Evolutionary conservation across 1,140 invertebrate species (phyloP).

Genomic region (Periplaneta americana): DNA sequence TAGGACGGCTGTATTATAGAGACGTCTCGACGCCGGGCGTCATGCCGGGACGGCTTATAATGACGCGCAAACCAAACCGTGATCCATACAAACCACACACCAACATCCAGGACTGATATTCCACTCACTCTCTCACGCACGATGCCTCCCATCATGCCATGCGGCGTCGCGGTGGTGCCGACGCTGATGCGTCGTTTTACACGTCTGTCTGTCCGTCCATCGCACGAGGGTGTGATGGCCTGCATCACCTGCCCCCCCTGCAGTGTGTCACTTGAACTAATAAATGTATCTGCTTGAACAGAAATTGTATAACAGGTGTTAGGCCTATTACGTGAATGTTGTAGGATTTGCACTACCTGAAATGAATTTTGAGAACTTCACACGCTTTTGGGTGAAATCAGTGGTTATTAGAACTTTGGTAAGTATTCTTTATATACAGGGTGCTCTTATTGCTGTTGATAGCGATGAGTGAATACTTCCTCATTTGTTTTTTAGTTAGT

Average conservation of each 20-base stretch:
- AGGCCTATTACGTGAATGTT: too few relatives aligned
- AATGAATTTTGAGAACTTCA: too few relatives aligned
- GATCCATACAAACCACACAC: neutral
- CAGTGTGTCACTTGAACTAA: neutral
- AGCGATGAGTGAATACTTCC: too few relatives aligned
- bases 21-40: neutral
- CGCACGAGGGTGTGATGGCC: too few relatives aligned
- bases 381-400: too few relatives aligned
- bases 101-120: neutral
- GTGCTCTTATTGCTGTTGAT: too few relatives aligned
- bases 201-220: neutral
- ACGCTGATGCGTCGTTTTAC: neutral
- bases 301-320: too few relatives aligned
- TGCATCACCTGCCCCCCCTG: neutral
- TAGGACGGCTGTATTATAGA: neutral
- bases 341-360: too few relatives aligned
- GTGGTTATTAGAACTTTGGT: too few relatives aligned
- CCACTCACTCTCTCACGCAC: neutral
- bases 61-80: neutral
- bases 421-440: too few relatives aligned
- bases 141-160: neutral
- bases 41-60: neutral
- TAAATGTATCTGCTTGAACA: neutral
- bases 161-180: neutral
- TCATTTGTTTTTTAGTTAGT: too few relatives aligned